These are phyloP conservation scores for Graphium colonna DNA, from an alignment of 2,888 invertebrate species.

Conservation along the genomic window DNA sequence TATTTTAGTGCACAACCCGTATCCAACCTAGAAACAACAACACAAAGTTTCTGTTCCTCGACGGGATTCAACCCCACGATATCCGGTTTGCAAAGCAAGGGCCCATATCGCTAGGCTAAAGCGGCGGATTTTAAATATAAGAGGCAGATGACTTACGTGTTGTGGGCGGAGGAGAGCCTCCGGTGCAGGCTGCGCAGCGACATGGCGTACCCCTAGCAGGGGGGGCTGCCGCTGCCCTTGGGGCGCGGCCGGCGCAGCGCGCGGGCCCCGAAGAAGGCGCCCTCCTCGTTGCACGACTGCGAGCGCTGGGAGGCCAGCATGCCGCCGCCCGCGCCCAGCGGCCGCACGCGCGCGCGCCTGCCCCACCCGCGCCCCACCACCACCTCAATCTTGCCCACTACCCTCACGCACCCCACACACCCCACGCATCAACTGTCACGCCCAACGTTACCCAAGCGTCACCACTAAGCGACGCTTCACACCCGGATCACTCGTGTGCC, in stretches of 20 bases:
- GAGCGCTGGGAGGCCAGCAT: constrained; percentile 77
- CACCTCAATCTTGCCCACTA: constrained; percentile 72
- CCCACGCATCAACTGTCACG: constrained; percentile 13
- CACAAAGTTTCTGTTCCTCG: no score
- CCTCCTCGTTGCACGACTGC: constrained; percentile 78
- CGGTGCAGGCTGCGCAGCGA: constrained; percentile 83
- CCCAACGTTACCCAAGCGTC: neutral
- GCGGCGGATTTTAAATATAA: no score
- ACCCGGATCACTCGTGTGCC: constrained; percentile 31
- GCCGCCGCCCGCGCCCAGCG: constrained; percentile 69
- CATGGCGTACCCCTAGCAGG: constrained; percentile 82
- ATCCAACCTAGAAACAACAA: no score
- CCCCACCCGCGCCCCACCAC: constrained; percentile 76
- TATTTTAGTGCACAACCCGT: no score
- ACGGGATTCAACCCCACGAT: no score
- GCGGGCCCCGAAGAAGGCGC: constrained; percentile 78
- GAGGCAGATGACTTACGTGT: constrained; percentile 82
- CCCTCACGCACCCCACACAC: constrained; percentile 18
- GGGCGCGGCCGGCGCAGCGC: constrained; percentile 79
- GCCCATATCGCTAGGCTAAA: no score
- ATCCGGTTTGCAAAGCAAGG: no score
- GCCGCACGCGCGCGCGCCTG: constrained; percentile 77
- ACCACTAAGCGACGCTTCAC: constrained; percentile 19
- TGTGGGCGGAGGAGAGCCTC: constrained; percentile 80
- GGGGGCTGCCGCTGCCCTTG: constrained; percentile 79